Evolutionary conservation across 2,888 invertebrate genomes (phyloP).

Genomic region (Spatulosminthurus flaviceps): DNA sequence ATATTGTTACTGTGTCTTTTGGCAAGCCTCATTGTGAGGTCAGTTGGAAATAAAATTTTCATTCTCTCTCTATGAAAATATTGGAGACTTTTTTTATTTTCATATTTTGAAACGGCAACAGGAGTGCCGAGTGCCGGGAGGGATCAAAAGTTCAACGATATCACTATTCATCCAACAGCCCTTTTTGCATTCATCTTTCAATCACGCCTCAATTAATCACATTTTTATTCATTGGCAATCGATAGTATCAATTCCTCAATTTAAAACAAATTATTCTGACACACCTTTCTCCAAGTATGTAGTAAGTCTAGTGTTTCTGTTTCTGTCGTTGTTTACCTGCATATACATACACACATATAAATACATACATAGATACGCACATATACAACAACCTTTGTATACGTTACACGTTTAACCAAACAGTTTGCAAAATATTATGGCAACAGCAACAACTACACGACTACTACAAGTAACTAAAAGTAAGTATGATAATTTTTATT

Average conservation of each 20-base stretch:
- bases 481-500: background rate
- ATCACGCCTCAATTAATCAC: conserved; percentile 51
- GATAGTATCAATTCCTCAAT: conserved; percentile 49
- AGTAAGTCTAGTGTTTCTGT: too few species aligned
- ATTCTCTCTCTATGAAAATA: too few species aligned
- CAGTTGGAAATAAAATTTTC: too few species aligned
- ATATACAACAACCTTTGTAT: too few species aligned
- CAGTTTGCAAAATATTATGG: conserved; percentile 15
- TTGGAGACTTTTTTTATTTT: too few species aligned
- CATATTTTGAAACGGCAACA: too few species aligned
- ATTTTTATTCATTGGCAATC: conserved; percentile 42
- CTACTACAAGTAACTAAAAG: too few species aligned
- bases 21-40: too few species aligned
- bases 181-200: conserved; percentile 49
- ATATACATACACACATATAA: background rate
- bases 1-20: too few species aligned
- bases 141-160: conserved; percentile 47
- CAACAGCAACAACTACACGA: too few species aligned
- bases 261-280: conserved; percentile 49
- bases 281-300: conserved; percentile 45
- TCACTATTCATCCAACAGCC: conserved; percentile 41
- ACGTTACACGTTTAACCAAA: conserved; percentile 16
- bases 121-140: conserved; percentile 50
- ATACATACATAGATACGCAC: background rate
- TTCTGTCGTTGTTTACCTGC: background rate